Evolutionary conservation across 2,888 invertebrate genomes (phyloP), one percentile per base, ranked within the genome.

Genomic region (Seira sanloemensis): DNA sequence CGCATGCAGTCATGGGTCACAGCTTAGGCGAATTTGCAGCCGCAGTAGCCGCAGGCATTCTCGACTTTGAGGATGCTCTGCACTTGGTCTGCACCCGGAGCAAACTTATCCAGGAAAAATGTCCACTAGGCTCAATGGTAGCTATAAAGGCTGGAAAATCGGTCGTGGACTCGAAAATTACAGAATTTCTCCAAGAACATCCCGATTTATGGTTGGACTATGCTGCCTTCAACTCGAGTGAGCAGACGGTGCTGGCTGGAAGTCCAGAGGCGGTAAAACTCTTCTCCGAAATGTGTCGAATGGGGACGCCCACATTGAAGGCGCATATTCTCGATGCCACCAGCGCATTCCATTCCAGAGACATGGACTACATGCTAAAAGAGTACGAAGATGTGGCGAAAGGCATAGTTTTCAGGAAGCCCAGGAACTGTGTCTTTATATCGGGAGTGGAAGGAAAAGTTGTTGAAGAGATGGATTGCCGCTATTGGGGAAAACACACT

Each of bases 341-440:
- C 1, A 85, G 85, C 69, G 85, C 85, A 0, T 87, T 84, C 50
- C 87, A 87, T 46, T 85, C 85, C 12, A 24, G 83, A n/a, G 27
- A 76, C 16, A 87, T 85, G 85, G 84, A 87, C 9, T 62, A 66
- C 1, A 80, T 85, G 21, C 19, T 87, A 7, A 50, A 78, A 26
- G 82, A 25, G 37, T 7, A 37, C 12, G 37, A 12, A 37, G 37
- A 37, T 7, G 12, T 7, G 37, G 37, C 37, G 12, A 37, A 37
- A 37, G 12, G 37, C 37, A 37, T 4, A 37, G 37, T 37, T 12
- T 4, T 37, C 37, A 37, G 37, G 4, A 37, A 37, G 23, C 25
- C n/a, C 7, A 37, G 18, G 18, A 37, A 12, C 19, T n/a, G 27
- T 19, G 18, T 37, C 4, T 77, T 37, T 23, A 68, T 77, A 21